phyloP scores from a whole-genome alignment of 2,113 vertebrate genomes.

The Choloepus hoffmanni region DNA sequence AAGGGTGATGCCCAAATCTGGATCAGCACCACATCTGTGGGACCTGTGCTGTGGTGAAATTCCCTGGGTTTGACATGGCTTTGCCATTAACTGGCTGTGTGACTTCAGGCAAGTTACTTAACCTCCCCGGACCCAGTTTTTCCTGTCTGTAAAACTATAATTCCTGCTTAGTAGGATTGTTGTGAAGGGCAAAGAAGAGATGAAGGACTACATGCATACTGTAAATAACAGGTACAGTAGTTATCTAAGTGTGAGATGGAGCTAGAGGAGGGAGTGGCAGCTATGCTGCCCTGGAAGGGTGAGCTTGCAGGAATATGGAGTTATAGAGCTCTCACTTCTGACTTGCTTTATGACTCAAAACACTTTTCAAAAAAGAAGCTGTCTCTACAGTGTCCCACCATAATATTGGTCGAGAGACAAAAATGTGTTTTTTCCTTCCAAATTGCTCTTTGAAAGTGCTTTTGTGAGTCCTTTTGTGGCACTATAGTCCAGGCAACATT shows the following conservation, averaged over 20 bases:
- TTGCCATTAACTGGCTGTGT: not conserved
- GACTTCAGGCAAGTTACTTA: not conserved
- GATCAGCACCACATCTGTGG: not conserved
- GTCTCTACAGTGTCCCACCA: not conserved
- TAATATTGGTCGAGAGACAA: not conserved
- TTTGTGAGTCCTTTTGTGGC: not conserved
- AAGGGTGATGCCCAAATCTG: rapidly evolving
- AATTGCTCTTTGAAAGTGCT: not conserved
- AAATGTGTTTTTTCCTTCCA: not conserved
- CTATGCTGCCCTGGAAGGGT: not conserved
- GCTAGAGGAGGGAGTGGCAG: no score
- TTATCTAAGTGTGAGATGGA: not conserved
- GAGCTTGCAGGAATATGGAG: not conserved
- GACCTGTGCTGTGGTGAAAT: not conserved
- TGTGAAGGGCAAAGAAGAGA: not conserved
- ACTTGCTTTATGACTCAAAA: not conserved
- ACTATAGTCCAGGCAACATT: not conserved
- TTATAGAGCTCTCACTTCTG: not conserved
- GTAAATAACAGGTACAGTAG: not conserved
- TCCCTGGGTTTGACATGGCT: not conserved
- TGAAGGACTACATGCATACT: not conserved
- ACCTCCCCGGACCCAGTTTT: not conserved
- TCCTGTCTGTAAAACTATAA: not conserved
- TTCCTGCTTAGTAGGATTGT: not conserved
- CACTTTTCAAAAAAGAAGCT: not conserved